Base-by-base conservation (phyloP, 2,888 invertebrate genomes). In the Zele albiditarsus region DNA sequence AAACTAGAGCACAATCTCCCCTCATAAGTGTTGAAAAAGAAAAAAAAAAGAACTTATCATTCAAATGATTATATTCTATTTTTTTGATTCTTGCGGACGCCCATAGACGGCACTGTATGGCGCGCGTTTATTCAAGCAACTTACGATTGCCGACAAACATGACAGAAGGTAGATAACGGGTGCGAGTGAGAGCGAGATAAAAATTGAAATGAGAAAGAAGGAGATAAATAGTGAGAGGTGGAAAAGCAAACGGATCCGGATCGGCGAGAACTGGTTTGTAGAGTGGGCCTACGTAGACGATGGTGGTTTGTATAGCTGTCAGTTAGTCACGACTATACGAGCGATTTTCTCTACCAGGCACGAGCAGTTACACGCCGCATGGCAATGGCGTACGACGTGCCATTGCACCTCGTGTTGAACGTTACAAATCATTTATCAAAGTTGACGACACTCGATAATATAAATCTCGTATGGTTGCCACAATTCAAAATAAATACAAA, bases 341-440 rank as follows among this genome's bases (percentile, higher is more conserved):
- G 63, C 38, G 68, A 33, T 73, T 78, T 79, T 77, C 71, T 77
- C 72, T 49, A 49, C 76, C 74, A 77, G 77, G 63, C 75, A 75
- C 75, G 49, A 71, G 76, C 84, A 85, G 85, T 85, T 82, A 77
- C 80, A 77, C 83, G 85, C 82, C 82, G 79, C 78, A 80, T 82
- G 83, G 85, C 83, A 82, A 82, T 83, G 84, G 85, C 80, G 84
- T 77, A 80, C 75, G 82, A 80, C 72, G 81, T 78, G 46, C 58
- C 75, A 69, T 69, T 62, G 53, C 63, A 20, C 20, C 20, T 42
- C 25, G 65, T 65, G 20, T 69, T 57, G n/a, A 69, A 69, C 68
- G 31, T 33, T 20, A 31, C 20, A 31, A 49, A 28, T 23, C 53
- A 25, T 20, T 38, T 33, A 63, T 16, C 63, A 63, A 31, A 63